Evolutionary conservation across 2,888 invertebrate species (phyloP), one percentile per base, ranked within the genome.

Genomic region (Halictus ligatus): DNA sequence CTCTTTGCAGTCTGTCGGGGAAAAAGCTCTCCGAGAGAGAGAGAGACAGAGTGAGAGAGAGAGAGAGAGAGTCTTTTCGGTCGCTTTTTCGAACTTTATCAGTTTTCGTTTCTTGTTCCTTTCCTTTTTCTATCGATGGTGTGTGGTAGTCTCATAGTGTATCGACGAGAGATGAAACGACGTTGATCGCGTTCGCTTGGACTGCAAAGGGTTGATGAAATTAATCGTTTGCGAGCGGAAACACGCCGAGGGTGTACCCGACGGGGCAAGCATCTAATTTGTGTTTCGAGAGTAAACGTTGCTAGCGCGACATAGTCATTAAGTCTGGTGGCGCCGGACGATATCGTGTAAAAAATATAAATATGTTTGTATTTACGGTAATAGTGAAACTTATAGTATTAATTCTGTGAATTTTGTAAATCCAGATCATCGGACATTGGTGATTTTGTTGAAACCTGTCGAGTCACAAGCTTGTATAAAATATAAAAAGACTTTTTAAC

Each of bases 401-500:
- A 43, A 71, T 46, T 46, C 72, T 72, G 72, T 72, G 40, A 72
- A 46, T 72, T 46, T 48, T 46, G 72, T 72, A 72, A 46, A 72
- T 72, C 40, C 72, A 12, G 40, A 73, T 48, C 40, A 48, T 48
- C 43, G n/a, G 46, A 18, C 12, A 48, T 46, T 25, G 75, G 25
- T 75, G 35, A n/a, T 43, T 60, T 25, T 25, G 50, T 75, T 46
- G 18, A 43, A 60, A 43, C 43, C 15, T 69, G 69, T 69, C 25
- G 25, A 76, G 60, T 76, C 29, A 29, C 25, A 72, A 72, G 46
- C 72, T 46, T 72, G 72, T 48, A 29, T 46, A 73, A 73, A 73
- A 73, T 73, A 73, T 58, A 73, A 73, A 73, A 29, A 18, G n/a
- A 48, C 48, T 73, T 29, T 73, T 25, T 73, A 73, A 73, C 73